Evolutionary conservation across 2,113 vertebrate species (phyloP).

Genomic region (Microcebus murinus): DNA sequence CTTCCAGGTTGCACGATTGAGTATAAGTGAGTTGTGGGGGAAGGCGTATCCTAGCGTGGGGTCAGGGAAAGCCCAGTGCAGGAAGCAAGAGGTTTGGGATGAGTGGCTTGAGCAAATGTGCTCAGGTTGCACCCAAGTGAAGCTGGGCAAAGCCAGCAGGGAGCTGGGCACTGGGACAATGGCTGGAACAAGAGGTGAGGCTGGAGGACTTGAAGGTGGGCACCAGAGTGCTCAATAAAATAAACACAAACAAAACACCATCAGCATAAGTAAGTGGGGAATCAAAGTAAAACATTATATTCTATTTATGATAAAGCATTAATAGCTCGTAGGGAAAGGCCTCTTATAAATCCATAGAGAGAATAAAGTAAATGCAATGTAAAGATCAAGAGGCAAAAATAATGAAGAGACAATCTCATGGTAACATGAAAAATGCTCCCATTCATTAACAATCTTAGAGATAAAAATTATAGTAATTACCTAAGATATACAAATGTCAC

Average conservation of each 20-base stretch:
- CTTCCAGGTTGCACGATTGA: neutral
- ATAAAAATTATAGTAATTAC: neutral
- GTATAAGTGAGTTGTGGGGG: neutral
- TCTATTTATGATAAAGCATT: constrained; percentile 21
- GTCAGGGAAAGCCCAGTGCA: neutral
- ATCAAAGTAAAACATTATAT: neutral
- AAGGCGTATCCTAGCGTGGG: too few relatives aligned
- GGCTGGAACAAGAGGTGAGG: neutral
- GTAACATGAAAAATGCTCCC: constrained; percentile 2
- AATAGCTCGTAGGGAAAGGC: neutral
- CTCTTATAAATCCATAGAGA: neutral
- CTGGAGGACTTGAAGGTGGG: neutral
- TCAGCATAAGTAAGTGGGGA: neutral
- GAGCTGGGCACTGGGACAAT: neutral
- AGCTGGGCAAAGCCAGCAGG: neutral
- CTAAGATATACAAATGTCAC: neutral
- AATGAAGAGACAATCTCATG: neutral
- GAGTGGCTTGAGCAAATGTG: neutral
- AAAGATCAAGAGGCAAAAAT: neutral
- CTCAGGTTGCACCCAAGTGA: neutral
- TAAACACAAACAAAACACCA: neutral
- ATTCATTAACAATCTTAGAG: neutral
- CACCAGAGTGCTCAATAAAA: neutral
- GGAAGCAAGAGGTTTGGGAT: neutral
- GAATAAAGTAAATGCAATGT: constrained; percentile 6